These are phyloP conservation scores for Mactra quadrangularis DNA, from an alignment of 1,140 invertebrate species.

Conservation along the genomic window DNA sequence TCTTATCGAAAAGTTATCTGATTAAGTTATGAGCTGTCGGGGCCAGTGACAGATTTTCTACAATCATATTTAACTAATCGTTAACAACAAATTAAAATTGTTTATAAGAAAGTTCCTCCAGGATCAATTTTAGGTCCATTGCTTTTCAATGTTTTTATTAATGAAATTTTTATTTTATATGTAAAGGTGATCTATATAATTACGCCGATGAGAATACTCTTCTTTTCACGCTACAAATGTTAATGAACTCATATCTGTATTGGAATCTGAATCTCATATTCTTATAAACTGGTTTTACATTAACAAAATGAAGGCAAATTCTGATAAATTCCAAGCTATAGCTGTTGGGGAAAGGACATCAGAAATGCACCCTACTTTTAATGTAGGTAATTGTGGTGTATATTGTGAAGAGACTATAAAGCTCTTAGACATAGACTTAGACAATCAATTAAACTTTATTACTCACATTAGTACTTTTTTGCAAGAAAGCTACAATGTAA, in stretches of 20 bases:
- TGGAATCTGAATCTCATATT: neutral
- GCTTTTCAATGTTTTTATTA: too few species aligned
- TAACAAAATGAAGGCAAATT: slow-evolving; percentile 34
- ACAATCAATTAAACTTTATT: slow-evolving; percentile 53
- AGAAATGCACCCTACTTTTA: slow-evolving; percentile 14
- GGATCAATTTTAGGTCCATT: too few species aligned
- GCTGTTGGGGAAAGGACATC: slow-evolving; percentile 3
- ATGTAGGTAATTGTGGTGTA: slow-evolving; percentile 16
- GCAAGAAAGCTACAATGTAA: slow-evolving; percentile 40
- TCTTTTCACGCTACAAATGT: neutral
- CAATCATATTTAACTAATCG: too few species aligned
- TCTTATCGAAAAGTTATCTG: too few species aligned
- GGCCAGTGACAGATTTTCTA: too few species aligned
- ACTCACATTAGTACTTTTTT: slow-evolving; percentile 48
- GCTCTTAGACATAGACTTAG: slow-evolving; percentile 44
- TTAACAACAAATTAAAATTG: too few species aligned
- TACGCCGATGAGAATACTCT: slow-evolving; percentile 43
- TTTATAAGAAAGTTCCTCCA: too few species aligned
- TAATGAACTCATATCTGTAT: neutral
- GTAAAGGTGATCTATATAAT: slow-evolving; percentile 14
- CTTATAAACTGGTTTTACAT: slow-evolving; percentile 24
- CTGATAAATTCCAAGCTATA: slow-evolving; percentile 48
- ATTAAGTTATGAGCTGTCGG: too few species aligned
- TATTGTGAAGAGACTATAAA: slow-evolving; percentile 53
- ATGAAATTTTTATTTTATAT: too few species aligned